These are phyloP conservation scores for Nephila pilipes DNA, from an alignment of 1,140 invertebrate genomes.

Conservation along the genomic window DNA sequence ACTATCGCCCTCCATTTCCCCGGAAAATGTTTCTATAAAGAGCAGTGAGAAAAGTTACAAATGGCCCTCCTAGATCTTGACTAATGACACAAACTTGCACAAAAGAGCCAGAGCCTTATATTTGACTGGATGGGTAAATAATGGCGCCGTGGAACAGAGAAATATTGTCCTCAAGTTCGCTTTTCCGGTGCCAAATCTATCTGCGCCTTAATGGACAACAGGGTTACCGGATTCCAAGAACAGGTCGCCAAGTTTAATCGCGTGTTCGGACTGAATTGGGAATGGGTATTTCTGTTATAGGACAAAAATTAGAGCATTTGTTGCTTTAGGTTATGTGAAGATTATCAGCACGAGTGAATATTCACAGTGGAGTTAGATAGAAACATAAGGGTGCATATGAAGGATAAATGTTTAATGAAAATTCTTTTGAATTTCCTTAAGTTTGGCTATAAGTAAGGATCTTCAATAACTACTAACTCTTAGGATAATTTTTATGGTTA, in stretches of 20 bases:
- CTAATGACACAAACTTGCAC: constrained; percentile 44
- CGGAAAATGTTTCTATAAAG: constrained; percentile 1
- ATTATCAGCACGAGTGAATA: too few species aligned
- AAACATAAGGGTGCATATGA: too few species aligned
- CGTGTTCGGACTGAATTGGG: not conserved
- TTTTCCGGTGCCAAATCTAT: constrained; percentile 36
- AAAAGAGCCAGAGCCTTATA: constrained; percentile 25
- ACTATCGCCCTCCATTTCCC: not conserved
- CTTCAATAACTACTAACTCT: too few species aligned
- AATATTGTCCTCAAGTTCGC: constrained; percentile 28
- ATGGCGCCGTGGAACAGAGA: constrained; percentile 27
- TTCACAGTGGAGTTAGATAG: too few species aligned
- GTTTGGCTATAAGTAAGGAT: too few species aligned
- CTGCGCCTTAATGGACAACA: not conserved
- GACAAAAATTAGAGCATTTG: too few species aligned
- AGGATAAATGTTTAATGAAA: too few species aligned
- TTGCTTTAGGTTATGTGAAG: too few species aligned
- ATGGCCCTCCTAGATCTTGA: constrained; percentile 37
- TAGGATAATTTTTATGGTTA: too few species aligned
- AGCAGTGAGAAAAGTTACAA: constrained; percentile 56
- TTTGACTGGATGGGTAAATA: constrained; percentile 55
- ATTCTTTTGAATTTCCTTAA: too few species aligned
- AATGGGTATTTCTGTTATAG: not conserved
- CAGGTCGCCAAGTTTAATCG: not conserved
- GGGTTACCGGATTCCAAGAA: not conserved